A percentile compares a stretch with the other conserved stretches of the same genome.
Conservation (phyloP, 2,888 invertebrate genomes). For the Nephrotoma flavescens region DNA sequence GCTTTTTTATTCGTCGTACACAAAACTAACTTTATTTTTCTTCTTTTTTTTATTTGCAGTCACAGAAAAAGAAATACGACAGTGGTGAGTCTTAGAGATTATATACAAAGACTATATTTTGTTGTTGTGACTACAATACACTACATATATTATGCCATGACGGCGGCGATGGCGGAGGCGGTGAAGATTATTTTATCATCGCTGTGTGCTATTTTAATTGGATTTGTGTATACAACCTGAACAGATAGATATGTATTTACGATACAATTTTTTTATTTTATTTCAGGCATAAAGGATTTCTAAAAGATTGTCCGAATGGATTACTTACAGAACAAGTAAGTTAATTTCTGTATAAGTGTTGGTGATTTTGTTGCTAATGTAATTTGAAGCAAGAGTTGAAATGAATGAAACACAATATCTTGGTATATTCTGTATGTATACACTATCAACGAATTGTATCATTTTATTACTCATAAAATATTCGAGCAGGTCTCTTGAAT, state of each 20-base stretch:
- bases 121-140: background rate
- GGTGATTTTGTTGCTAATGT: background rate
- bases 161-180: background rate
- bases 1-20: background rate
- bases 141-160: background rate
- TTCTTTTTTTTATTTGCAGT: slow-evolving; percentile 47
- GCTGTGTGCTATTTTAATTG: background rate
- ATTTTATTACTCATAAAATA: background rate
- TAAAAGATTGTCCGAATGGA: slow-evolving; percentile 93
- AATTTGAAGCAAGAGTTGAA: background rate
- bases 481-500: background rate
- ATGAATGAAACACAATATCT: background rate
- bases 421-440: background rate
- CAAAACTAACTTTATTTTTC: background rate
- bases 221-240: background rate
- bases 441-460: background rate
- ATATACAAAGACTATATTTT: background rate
- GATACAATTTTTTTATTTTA: slow-evolving; percentile 16
- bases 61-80: slow-evolving; percentile 76
- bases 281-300: slow-evolving; percentile 89
- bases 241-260: background rate
- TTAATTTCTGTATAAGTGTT: background rate
- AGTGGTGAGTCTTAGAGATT: slow-evolving; percentile 50
- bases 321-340: slow-evolving; percentile 85
- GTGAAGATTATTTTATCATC: background rate